phyloP scores from a whole-genome alignment of 2,113 vertebrate species.

The Fregetta grallaria region DNA sequence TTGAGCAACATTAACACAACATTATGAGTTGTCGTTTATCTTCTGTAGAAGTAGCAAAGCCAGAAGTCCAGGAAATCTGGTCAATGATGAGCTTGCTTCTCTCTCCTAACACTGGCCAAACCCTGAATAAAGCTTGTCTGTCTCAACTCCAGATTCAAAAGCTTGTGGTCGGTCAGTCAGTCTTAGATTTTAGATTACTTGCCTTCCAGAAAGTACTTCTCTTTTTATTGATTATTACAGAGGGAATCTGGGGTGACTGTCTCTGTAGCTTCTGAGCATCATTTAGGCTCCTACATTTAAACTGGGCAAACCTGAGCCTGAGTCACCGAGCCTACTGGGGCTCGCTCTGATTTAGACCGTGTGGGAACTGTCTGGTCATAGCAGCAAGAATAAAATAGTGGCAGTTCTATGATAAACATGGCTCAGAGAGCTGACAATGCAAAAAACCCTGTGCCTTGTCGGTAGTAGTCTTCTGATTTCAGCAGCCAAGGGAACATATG shows the following conservation, averaged over 20 bases:
- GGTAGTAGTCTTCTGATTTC: background rate
- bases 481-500: background rate
- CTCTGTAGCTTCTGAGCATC: background rate
- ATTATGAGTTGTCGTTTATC: background rate
- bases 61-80: background rate
- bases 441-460: background rate
- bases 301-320: background rate
- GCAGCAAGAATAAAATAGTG: background rate
- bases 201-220: background rate
- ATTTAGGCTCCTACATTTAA: background rate
- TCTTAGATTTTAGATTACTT: background rate
- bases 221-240: background rate
- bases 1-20: background rate
- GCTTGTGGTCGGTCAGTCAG: background rate
- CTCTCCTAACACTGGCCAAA: background rate
- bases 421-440: background rate
- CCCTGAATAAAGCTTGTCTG: background rate
- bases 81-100: background rate
- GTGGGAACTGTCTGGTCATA: background rate
- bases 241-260: background rate
- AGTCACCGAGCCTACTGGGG: background rate
- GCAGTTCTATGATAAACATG: background rate
- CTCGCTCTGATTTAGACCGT: background rate
- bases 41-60: background rate
- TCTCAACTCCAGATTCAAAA: background rate